Conservation (phyloP, 2,888 invertebrate genomes). For the Lithophane leautieri region DNA sequence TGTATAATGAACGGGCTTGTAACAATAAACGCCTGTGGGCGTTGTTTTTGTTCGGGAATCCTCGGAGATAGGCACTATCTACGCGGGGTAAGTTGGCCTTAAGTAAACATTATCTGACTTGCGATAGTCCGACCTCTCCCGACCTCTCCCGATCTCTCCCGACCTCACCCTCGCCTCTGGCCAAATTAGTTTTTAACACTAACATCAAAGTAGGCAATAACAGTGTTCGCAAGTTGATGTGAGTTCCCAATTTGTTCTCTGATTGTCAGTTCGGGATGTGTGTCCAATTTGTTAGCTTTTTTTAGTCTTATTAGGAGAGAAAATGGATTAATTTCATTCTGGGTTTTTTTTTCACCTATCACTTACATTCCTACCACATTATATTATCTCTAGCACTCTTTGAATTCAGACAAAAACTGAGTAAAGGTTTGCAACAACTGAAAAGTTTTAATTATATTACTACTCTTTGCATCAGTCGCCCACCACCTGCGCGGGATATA, state of each 20-base stretch:
- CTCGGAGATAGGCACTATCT: constrained; percentile 70
- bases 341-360: not conserved
- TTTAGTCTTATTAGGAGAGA: constrained; percentile 2
- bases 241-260: constrained; percentile 64
- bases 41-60: constrained; percentile 82
- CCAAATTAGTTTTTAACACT: constrained; percentile 82
- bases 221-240: constrained; percentile 65
- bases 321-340: not conserved
- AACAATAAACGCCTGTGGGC: constrained; percentile 81
- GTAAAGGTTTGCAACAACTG: constrained; percentile 25
- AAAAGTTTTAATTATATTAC: constrained; percentile 42
- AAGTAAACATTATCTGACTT: constrained; percentile 79
- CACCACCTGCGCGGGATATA: constrained; percentile 16
- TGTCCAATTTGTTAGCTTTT: constrained; percentile 32
- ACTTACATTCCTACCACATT: not conserved
- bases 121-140: constrained; percentile 66
- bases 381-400: not conserved
- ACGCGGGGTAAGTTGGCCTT: constrained; percentile 71
- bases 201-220: constrained; percentile 72
- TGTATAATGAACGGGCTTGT: constrained; percentile 79
- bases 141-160: constrained; percentile 47
- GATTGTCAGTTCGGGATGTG: constrained; percentile 39
- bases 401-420: not conserved
- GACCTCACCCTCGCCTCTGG: constrained; percentile 69
- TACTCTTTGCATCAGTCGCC: constrained; percentile 18